Conservation (phyloP, 2,888 invertebrate genomes). For the Sipunculus nudus region DNA sequence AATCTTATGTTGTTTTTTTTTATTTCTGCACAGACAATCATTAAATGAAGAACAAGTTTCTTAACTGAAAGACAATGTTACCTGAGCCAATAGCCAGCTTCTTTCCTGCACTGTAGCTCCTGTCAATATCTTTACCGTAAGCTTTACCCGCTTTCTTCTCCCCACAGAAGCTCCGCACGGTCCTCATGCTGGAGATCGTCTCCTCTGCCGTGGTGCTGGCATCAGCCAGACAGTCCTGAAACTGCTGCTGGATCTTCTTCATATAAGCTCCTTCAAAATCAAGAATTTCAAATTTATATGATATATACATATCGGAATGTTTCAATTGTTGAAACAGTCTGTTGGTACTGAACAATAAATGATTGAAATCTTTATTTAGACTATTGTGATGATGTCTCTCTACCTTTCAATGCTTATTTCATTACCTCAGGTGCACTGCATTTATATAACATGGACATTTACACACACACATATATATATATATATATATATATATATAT, state of each 20-base stretch:
- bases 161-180: conserved; percentile 59
- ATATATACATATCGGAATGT: not conserved
- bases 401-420: not conserved
- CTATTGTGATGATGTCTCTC: not conserved
- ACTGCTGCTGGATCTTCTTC: conserved; percentile 55
- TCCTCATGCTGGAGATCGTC: conserved; percentile 58
- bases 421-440: not conserved
- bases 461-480: not conserved
- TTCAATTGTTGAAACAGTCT: conserved; percentile 3
- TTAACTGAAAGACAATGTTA: no score
- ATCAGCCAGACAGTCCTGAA: conserved; percentile 62
- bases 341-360: no score
- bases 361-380: no score
- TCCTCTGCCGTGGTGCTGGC: conserved; percentile 63
- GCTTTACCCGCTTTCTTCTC: conserved; percentile 48
- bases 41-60: no score
- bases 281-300: conserved; percentile 1
- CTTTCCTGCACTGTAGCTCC: conserved; percentile 58
- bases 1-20: no score
- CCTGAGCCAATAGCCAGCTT: conserved; percentile 57
- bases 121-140: conserved; percentile 52
- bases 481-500: not conserved
- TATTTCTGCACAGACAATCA: no score
- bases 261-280: conserved; percentile 55
- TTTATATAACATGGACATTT: not conserved